Conservation (phyloP, 2,113 vertebrate species). For the Dicaeum eximium region DNA sequence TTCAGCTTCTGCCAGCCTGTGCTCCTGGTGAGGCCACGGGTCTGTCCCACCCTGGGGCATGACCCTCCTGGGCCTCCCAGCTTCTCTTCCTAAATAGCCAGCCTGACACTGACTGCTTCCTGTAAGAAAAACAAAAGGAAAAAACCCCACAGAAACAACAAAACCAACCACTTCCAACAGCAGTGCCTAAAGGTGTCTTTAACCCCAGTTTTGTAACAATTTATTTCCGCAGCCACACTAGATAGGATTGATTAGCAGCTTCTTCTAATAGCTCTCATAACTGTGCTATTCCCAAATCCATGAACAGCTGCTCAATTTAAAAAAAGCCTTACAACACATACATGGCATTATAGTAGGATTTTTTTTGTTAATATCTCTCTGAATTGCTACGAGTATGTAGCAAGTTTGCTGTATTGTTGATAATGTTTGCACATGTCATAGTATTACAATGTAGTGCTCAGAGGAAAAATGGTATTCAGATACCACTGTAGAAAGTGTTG, state of each 20-base stretch:
- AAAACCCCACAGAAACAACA: not conserved
- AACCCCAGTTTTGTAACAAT: not conserved
- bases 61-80: not conserved
- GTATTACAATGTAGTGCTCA: not conserved
- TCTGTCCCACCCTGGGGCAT: too few relatives aligned
- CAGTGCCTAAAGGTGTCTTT: not conserved
- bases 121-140: not conserved
- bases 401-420: not conserved
- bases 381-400: not conserved
- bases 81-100: not conserved
- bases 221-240: not conserved
- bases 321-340: not conserved
- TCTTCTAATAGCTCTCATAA: not conserved
- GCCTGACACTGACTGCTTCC: not conserved
- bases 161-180: not conserved
- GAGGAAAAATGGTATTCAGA: not conserved
- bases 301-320: not conserved
- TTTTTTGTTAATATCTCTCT: not conserved
- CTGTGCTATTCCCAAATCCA: not conserved
- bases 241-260: not conserved
- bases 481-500: not conserved
- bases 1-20: not conserved
- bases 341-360: not conserved
- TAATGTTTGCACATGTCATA: not conserved
- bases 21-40: not conserved